phyloP scores from a whole-genome alignment of 2,797 vertebrate genomes.

The Ambastaia sidthimunki region DNA sequence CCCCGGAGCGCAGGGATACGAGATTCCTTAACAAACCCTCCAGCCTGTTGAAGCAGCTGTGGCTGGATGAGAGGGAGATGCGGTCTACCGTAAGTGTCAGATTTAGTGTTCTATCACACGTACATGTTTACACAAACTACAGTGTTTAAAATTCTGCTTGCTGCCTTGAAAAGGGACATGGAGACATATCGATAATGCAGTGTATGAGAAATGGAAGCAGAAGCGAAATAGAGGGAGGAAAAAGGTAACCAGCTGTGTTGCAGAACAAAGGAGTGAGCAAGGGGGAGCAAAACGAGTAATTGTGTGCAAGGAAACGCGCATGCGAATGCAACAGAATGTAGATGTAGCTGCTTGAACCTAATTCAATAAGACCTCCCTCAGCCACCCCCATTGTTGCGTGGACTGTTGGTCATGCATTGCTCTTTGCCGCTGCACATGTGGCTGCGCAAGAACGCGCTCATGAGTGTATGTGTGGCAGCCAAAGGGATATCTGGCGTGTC shows the following conservation, averaged over 20 bases:
- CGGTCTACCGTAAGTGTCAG: conserved; percentile 89
- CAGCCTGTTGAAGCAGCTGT: conserved; percentile 51
- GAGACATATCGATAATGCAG: conserved; percentile 1
- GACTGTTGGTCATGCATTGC: conserved; percentile 50
- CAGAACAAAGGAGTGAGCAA: conserved; percentile 53
- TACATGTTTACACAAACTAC: not conserved
- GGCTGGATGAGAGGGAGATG: conserved; percentile 73
- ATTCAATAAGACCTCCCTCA: conserved; percentile 73
- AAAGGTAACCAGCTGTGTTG: conserved; percentile 19
- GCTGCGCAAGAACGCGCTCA: conserved; percentile 67
- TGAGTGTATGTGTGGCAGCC: conserved; percentile 42
- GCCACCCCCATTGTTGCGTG: conserved; percentile 56
- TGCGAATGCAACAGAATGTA: conserved; percentile 44
- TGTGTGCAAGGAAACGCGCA: conserved; percentile 20
- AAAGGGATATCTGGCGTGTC: conserved; percentile 43
- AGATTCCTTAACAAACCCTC: conserved; percentile 35
- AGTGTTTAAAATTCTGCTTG: conserved; percentile 23
- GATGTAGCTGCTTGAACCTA: conserved; percentile 68
- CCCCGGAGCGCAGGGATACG: conserved; percentile 64
- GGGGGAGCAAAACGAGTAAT: conserved; percentile 19
- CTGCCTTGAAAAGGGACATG: not conserved
- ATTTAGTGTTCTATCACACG: conserved; percentile 32
- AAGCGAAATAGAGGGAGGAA: not conserved
- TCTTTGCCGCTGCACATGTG: conserved; percentile 66
- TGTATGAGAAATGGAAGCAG: not conserved